These are phyloP conservation scores for Eurois occulta DNA, from an alignment of 2,888 invertebrate species.

Conservation along the genomic window DNA sequence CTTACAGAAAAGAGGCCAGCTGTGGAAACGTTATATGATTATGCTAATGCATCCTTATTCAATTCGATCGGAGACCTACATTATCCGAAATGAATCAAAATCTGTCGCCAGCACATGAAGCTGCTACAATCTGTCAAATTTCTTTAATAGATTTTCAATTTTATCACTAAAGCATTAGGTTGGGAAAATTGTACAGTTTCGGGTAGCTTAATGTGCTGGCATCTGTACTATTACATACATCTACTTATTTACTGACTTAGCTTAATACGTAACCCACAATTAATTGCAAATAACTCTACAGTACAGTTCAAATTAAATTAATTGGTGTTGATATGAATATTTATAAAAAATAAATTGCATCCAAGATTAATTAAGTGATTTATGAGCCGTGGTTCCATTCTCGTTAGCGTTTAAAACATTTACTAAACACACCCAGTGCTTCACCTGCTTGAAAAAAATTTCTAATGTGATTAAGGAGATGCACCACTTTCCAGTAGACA, in stretches of 20 bases:
- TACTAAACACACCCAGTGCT: neutral
- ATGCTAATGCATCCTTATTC: neutral
- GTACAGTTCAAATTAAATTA: constrained; percentile 14
- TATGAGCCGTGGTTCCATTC: constrained; percentile 36
- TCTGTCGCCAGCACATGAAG: too few relatives aligned
- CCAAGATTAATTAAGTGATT: constrained; percentile 35
- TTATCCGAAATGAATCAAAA: neutral
- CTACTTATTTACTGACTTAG: neutral
- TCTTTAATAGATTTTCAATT: too few relatives aligned
- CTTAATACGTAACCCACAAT: neutral
- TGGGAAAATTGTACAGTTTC: too few relatives aligned
- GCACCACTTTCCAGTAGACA: too few relatives aligned
- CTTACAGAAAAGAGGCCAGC: neutral
- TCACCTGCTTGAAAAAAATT: neutral
- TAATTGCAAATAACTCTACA: constrained; percentile 7
- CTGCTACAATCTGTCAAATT: too few relatives aligned
- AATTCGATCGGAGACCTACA: neutral
- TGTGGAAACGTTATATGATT: neutral
- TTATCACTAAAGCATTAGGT: too few relatives aligned
- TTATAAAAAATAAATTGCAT: constrained; percentile 27
- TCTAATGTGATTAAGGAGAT: too few relatives aligned
- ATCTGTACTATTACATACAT: neutral
- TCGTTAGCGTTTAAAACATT: neutral
- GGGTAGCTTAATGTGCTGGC: too few relatives aligned
- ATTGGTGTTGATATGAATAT: constrained; percentile 39